Evolutionary conservation across 2,888 invertebrate genomes (phyloP).

Genomic region (Hydropsyche betteni): DNA sequence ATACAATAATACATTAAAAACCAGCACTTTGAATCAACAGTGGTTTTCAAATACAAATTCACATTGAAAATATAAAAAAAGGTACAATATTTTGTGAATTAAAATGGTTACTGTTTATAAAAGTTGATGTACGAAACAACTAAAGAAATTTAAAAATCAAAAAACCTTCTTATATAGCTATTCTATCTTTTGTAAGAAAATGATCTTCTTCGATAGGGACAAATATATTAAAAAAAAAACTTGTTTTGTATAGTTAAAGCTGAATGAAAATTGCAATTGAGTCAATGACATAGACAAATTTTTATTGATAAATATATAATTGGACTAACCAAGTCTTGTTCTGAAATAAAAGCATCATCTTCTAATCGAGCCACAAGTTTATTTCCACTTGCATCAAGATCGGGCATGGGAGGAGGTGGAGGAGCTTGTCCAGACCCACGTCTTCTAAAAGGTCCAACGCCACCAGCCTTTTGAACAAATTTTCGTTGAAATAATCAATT

Average conservation of each 20-base stretch:
- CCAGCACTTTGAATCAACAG: constrained; percentile 9
- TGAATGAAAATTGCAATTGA: too few species aligned
- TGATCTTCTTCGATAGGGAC: too few species aligned
- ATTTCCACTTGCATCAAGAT: constrained; percentile 65
- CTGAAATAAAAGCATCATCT: constrained; percentile 66
- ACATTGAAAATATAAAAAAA: too few species aligned
- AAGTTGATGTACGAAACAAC: too few species aligned
- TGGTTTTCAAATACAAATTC: constrained; percentile 12
- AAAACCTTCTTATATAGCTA: too few species aligned
- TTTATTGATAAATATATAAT: background rate
- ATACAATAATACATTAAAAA: constrained; percentile 22
- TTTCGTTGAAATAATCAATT: background rate
- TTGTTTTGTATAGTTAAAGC: too few species aligned
- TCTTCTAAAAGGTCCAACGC: constrained; percentile 45
- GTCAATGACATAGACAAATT: too few species aligned
- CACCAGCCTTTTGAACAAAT: constrained; percentile 44
- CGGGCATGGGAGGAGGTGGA: constrained; percentile 50
- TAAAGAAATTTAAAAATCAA: too few species aligned
- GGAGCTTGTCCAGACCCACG: constrained; percentile 51
- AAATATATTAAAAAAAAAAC: too few species aligned
- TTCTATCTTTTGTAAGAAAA: too few species aligned
- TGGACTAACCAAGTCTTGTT: constrained; percentile 63
- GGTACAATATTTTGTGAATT: too few species aligned
- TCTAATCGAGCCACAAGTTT: constrained; percentile 64
- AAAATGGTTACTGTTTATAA: too few species aligned